Evolutionary conservation across 2,797 vertebrate genomes (phyloP).

Genomic region (Peromyscus attwateri): DNA sequence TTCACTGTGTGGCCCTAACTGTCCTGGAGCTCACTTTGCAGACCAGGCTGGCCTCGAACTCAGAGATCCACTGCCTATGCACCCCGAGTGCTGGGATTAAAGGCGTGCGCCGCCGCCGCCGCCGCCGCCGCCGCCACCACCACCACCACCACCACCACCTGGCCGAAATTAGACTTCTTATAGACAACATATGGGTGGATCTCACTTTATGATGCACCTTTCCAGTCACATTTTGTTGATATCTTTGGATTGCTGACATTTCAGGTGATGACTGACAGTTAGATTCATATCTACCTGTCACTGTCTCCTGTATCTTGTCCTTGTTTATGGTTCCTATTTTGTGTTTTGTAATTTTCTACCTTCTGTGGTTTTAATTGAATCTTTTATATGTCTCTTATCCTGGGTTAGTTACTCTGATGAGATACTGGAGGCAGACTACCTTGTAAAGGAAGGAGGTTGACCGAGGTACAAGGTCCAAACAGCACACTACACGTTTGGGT

Average conservation of each 20-base stretch:
- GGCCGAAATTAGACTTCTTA: background rate
- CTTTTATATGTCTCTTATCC: background rate
- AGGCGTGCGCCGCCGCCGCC: background rate
- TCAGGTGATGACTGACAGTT: background rate
- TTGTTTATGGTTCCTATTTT: conserved; percentile 23
- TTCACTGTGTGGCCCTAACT: background rate
- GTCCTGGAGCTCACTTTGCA: background rate
- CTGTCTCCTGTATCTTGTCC: conserved; percentile 2
- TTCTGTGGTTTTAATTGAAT: background rate
- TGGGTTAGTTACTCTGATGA: background rate
- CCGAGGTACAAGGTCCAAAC: background rate
- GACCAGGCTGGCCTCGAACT: background rate
- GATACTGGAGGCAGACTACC: background rate
- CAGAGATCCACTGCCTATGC: background rate
- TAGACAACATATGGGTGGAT: background rate
- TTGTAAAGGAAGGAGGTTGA: background rate
- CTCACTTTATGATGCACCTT: background rate
- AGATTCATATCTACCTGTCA: background rate
- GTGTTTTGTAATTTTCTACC: background rate
- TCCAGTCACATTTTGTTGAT: background rate
- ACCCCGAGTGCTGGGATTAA: background rate
- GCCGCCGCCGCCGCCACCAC: no score
- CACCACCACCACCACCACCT: background rate
- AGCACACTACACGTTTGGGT: background rate
- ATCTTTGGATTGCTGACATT: background rate